Conservation (phyloP, 2,797 vertebrate genomes). For the Rhinophrynus dorsalis region DNA sequence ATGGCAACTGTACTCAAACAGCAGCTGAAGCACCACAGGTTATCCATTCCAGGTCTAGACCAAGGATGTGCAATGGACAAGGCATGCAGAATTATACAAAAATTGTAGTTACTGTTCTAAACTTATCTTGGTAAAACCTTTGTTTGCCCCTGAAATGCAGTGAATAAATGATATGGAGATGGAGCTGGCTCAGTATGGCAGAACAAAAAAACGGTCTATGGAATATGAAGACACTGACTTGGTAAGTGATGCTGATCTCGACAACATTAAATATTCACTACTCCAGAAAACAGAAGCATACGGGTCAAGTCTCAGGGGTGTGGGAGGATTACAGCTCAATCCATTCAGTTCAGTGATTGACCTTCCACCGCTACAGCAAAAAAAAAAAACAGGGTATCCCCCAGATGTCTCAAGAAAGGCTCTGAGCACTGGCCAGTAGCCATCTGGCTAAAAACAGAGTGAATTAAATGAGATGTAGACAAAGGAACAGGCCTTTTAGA, state of each 20-base stretch:
- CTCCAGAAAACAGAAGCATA: constrained; percentile 10
- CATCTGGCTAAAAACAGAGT: constrained; percentile 10
- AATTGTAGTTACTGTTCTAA: too few species aligned
- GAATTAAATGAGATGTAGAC: neutral
- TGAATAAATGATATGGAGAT: neutral
- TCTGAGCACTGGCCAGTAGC: neutral
- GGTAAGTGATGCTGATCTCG: constrained; percentile 4
- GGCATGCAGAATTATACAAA: too few species aligned
- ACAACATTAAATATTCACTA: constrained; percentile 17
- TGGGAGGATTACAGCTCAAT: constrained; percentile 19
- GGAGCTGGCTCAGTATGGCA: neutral
- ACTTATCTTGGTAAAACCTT: too few species aligned
- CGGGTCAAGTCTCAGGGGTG: constrained; percentile 51
- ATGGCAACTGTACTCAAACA: too few species aligned
- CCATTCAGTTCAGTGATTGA: constrained; percentile 51
- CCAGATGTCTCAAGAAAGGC: constrained; percentile 50
- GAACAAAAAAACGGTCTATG: too few species aligned
- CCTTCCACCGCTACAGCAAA: constrained; percentile 43
- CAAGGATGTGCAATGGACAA: too few species aligned
- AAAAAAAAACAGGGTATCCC: constrained; percentile 52
- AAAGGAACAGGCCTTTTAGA: neutral
- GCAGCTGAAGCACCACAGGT: too few species aligned
- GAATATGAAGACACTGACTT: neutral
- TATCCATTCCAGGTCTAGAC: too few species aligned
- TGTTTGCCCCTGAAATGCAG: neutral